These are phyloP conservation scores for Elachura formosa DNA, from an alignment of 2,113 vertebrate species.

Conservation along the genomic window DNA sequence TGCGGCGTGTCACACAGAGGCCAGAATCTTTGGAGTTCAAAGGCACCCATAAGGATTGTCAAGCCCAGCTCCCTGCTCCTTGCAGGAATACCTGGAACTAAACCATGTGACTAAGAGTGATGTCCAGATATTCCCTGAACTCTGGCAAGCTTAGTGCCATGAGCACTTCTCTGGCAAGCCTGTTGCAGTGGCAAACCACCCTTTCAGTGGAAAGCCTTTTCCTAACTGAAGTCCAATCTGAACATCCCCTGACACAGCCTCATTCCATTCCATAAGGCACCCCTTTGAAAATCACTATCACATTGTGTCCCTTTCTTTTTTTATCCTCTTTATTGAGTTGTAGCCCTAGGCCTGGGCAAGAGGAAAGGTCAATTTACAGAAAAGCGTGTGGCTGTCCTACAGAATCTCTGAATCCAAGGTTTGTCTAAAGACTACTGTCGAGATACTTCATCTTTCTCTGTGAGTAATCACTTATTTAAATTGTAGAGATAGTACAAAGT, in stretches of 20 bases:
- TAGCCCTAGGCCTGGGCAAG: neutral
- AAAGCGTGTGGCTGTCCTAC: neutral
- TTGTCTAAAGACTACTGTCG: neutral
- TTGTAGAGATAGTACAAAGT: neutral
- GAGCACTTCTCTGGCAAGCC: neutral
- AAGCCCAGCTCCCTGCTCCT: neutral
- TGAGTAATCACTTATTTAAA: neutral
- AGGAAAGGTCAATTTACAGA: neutral
- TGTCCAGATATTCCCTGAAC: neutral
- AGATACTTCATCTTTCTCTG: neutral
- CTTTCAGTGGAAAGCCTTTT: neutral
- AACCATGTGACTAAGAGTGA: neutral
- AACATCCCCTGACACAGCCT: neutral
- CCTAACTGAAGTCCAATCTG: neutral
- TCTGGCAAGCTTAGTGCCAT: neutral
- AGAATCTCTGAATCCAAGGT: neutral
- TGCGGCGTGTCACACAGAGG: neutral
- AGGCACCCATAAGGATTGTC: neutral
- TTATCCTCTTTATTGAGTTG: neutral
- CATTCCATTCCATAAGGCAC: neutral
- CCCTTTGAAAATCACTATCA: neutral
- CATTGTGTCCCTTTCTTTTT: neutral
- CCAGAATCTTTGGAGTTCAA: neutral
- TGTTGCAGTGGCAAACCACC: neutral
- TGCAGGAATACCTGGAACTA: neutral